Evolutionary conservation across 2,113 vertebrate species (phyloP).

Genomic region (Cathartes aura): DNA sequence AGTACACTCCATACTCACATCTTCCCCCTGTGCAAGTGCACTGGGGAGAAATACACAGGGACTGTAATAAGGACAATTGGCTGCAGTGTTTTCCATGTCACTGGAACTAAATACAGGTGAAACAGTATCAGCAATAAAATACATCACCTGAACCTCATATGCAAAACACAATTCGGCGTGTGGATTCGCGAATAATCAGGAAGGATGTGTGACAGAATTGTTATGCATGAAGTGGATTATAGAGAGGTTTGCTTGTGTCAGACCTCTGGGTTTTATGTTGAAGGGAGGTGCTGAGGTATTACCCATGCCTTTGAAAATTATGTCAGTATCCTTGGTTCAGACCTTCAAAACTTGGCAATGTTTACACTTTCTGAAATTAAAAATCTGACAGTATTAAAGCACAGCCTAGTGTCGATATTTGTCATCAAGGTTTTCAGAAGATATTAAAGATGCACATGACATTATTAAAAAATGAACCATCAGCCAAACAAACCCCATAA

Average conservation of each 20-base stretch:
- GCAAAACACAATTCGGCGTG: constrained; percentile 26
- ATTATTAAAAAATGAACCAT: constrained; percentile 46
- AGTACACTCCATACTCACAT: constrained; percentile 79
- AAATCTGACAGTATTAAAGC: constrained; percentile 75
- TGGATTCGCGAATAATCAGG: background rate
- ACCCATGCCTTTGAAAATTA: constrained; percentile 78
- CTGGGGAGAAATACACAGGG: constrained; percentile 75
- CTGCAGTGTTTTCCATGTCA: constrained; percentile 72
- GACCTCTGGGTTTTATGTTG: constrained; percentile 68
- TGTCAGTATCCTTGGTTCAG: constrained; percentile 81
- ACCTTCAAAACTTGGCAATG: constrained; percentile 80
- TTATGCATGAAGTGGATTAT: constrained; percentile 45
- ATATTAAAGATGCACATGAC: constrained; percentile 55
- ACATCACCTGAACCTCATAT: constrained; percentile 52
- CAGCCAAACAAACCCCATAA: constrained; percentile 38
- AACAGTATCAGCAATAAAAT: constrained; percentile 74
- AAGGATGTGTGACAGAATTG: constrained; percentile 31
- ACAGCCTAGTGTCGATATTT: constrained; percentile 61
- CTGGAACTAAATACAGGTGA: constrained; percentile 80
- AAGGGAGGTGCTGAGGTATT: constrained; percentile 65
- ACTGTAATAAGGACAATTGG: constrained; percentile 83
- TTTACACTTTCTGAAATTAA: constrained; percentile 80
- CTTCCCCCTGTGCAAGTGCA: constrained; percentile 74
- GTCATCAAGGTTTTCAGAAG: constrained; percentile 59
- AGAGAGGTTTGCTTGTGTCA: constrained; percentile 57